Evolutionary conservation across 2,113 vertebrate species (phyloP).

Genomic region (Butorides virescens): DNA sequence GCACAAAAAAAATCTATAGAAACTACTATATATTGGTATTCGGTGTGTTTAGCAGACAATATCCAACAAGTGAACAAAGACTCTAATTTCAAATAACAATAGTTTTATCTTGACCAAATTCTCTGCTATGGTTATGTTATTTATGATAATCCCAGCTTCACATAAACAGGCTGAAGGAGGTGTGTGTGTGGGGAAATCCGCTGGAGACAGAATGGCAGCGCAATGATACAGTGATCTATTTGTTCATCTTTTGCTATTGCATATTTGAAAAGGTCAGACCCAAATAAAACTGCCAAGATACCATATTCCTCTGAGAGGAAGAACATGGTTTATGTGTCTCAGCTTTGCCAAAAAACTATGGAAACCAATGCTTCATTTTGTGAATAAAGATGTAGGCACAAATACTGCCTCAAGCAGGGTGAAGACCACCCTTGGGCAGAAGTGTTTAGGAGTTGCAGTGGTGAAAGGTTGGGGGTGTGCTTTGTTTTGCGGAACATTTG

Average conservation of each 20-base stretch:
- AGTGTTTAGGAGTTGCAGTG: constrained; percentile 16
- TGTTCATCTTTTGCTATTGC: constrained; percentile 1
- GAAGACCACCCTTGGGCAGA: constrained; percentile 42
- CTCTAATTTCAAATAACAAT: background rate
- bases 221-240: background rate
- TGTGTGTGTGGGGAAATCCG: background rate
- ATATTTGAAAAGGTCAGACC: constrained; percentile 12
- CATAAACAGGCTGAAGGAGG: background rate
- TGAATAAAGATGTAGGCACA: constrained; percentile 12
- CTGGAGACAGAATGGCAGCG: background rate
- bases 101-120: constrained; percentile 5
- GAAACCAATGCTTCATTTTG: background rate
- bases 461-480: background rate
- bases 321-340: background rate
- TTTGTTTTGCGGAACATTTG: constrained; percentile 43
- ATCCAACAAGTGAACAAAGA: background rate
- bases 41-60: background rate
- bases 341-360: constrained; percentile 33
- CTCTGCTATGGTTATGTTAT: background rate
- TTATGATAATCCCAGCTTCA: background rate
- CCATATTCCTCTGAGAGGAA: background rate
- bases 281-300: constrained; percentile 1
- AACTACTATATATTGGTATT: background rate
- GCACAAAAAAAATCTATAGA: background rate
- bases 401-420: background rate